These are phyloP conservation scores for Aricia agestis DNA, from an alignment of 1,140 invertebrate species.

Conservation along the genomic window DNA sequence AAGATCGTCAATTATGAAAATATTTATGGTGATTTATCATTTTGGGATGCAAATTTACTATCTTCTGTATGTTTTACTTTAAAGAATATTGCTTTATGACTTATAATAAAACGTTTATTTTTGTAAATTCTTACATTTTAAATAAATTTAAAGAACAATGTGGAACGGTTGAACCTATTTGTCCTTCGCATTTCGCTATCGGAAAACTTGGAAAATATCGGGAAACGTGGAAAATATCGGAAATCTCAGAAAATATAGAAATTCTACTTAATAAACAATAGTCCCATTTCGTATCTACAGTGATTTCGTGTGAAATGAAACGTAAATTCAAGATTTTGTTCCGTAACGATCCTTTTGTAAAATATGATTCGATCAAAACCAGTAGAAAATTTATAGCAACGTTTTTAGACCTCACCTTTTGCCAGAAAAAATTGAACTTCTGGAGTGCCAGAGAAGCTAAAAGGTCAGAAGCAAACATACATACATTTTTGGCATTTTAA, in stretches of 20 bases:
- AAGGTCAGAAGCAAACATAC: too few species aligned
- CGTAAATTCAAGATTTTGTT: background rate
- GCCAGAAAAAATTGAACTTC: too few species aligned
- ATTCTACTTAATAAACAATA: background rate
- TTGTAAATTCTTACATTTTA: background rate
- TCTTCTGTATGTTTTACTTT: too few species aligned
- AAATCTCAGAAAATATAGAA: background rate
- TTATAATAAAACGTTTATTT: background rate
- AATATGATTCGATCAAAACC: background rate
- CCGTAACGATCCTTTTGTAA: background rate
- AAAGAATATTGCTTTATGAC: too few species aligned
- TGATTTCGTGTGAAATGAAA: background rate
- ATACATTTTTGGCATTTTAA: too few species aligned
- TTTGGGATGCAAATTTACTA: too few species aligned
- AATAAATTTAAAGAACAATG: background rate
- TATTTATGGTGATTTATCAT: too few species aligned
- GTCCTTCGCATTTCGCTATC: background rate
- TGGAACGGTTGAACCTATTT: background rate
- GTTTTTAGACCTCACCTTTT: too few species aligned
- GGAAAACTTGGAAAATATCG: background rate
- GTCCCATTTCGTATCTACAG: background rate
- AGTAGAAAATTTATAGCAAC: too few species aligned
- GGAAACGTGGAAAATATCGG: too few species aligned
- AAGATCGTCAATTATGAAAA: too few species aligned
- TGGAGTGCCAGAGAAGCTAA: too few species aligned